Evolutionary conservation across 1,140 invertebrate genomes (phyloP).

Genomic region (Scaptomyza graminum): DNA sequence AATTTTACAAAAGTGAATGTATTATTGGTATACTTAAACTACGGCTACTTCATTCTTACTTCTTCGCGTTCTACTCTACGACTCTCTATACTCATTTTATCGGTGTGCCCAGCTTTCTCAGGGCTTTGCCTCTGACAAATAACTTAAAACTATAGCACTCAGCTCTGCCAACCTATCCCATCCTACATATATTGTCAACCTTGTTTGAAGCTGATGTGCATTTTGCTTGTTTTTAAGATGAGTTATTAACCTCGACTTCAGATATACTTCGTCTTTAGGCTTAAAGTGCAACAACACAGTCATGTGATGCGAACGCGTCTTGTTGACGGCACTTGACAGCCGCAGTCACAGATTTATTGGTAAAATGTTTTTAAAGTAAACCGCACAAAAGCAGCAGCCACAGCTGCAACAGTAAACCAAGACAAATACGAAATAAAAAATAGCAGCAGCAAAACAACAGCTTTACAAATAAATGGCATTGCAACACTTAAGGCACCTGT

Average conservation of each 20-base stretch:
- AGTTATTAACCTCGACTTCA: slow-evolving; percentile 55
- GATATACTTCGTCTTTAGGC: slow-evolving; percentile 5
- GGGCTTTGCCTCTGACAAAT: too few relatives aligned
- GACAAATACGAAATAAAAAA: neutral
- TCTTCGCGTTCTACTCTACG: too few relatives aligned
- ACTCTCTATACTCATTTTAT: too few relatives aligned
- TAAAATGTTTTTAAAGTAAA: slow-evolving; percentile 32
- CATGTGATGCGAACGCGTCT: slow-evolving; percentile 56
- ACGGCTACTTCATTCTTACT: too few relatives aligned
- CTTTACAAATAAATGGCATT: slow-evolving; percentile 60
- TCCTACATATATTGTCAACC: slow-evolving; percentile 42
- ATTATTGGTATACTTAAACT: too few relatives aligned
- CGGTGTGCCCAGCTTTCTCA: too few relatives aligned
- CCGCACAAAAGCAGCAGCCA: slow-evolving; percentile 51
- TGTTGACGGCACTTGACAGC: slow-evolving; percentile 60
- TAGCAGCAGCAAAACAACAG: slow-evolving; percentile 24
- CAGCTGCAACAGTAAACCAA: slow-evolving; percentile 16
- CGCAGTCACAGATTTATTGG: slow-evolving; percentile 52
- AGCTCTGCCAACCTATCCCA: too few relatives aligned
- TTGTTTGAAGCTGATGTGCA: slow-evolving; percentile 26
- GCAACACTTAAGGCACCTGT: slow-evolving; percentile 67
- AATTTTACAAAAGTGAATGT: too few relatives aligned
- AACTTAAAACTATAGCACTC: too few relatives aligned
- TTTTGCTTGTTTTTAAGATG: slow-evolving; percentile 27
- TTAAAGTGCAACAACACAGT: slow-evolving; percentile 14